Evolutionary conservation across 2,888 invertebrate genomes (phyloP), one percentile per base, ranked within the genome.

Genomic region (Drosophila nr. perissopoda): DNA sequence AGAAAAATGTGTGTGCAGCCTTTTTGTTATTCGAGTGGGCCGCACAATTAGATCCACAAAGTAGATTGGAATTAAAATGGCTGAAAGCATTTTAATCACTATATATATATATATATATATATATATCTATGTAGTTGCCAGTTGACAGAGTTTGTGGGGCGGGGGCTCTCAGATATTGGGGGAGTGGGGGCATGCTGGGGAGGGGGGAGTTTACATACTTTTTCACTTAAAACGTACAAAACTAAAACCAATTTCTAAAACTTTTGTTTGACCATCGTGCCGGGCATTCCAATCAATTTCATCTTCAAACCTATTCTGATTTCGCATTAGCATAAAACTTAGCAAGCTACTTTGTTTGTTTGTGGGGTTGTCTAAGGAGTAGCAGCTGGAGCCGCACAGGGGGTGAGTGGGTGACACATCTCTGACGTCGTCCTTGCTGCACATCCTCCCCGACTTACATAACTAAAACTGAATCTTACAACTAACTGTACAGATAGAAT

Each of bases 11-110:
- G 29, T 63, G 61, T 56, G 81, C 81, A 65, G 82, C 72, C 69
- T 79, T 81, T 46, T 74, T 83, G 75, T 83, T 88, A 85, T 85
- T 85, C 85, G 85, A 85, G 74, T 70, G 62, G 66, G 85, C 81
- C 61, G 65, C 81, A 80, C 67, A 59, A 4, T 46, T 46, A 46
- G 21, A 58, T 67, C 56, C 56, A 48, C n/a, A 58, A 21, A 52
- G 42, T 61, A 52, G 21, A 61, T 73, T 49, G 57, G 52, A 78
- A 68, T 52, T 46, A 66, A 74, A 77, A 73, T 42, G 42, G 56
- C 60, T 64, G 38, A 59, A 58, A 56, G 68, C 68, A 51, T 64
- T 68, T 61, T 49, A 27, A 38, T 38, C 54, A 11, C 25, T 27
- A 2, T 54, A 36, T 25, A 63, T 34, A 56, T 72, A 34, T 34